phyloP scores from a whole-genome alignment of 2,888 invertebrate genomes.

The Heliconius cydno region DNA sequence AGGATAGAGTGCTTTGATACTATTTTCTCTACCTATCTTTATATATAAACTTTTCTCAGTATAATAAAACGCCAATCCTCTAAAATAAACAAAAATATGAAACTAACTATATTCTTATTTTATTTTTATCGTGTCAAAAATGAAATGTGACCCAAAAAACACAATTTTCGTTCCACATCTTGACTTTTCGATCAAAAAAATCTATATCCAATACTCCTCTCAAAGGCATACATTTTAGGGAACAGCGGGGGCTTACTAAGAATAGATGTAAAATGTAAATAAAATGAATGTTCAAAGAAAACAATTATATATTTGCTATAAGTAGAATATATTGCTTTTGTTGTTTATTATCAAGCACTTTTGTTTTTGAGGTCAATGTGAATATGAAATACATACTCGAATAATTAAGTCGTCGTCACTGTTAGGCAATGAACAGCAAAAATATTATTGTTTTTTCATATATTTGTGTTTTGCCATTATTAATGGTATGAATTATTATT shows the following conservation, averaged over 20 bases:
- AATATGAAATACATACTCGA: constrained; percentile 9
- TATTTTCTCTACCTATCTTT: no score
- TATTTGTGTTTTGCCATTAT: no score
- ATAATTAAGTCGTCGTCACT: background rate
- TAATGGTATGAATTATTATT: no score
- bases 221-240: background rate
- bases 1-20: no score
- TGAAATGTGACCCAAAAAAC: background rate
- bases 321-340: constrained; percentile 8
- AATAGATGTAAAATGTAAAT: constrained; percentile 22
- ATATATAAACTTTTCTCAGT: background rate
- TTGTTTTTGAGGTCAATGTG: constrained; percentile 22
- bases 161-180: background rate
- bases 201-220: background rate
- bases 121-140: background rate
- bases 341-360: constrained; percentile 10
- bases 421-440: no score
- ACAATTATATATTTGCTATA: background rate
- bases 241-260: background rate
- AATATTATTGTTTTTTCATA: no score
- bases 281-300: constrained; percentile 13
- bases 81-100: background rate
- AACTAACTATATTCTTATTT: background rate
- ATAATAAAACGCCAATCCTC: background rate
- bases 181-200: constrained; percentile 3